Evolutionary conservation across 64 coral and sea anemone species (phyloP), one percentile per base, ranked within the genome.

Genomic region (Anthopleura sola): DNA sequence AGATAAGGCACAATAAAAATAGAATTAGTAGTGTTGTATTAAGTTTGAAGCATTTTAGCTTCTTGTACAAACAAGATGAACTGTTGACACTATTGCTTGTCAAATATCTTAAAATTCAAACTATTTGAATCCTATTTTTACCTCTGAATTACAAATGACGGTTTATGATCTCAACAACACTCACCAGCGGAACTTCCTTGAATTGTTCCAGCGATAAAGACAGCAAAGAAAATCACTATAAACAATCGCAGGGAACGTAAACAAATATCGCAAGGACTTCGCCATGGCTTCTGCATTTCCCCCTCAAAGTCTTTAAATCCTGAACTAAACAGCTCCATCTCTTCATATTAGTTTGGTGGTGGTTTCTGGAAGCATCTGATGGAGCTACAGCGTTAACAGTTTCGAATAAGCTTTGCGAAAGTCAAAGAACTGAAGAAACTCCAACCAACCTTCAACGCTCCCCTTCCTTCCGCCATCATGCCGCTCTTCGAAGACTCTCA

Each of bases 401-500:
- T 79, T 48, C 76, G 39, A 38, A 79, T 71, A 79, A 79, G 76
- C 44, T 21, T 17, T 48, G 20, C 10, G 19, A 44, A 44, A 48
- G 37, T 47, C 36, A 46, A 20, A 9, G 47, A 71, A 71, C 26
- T 71, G 28, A 71, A 71, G 29, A 28, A 71, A 16, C 28, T 71
- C 66, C 66, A 11, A 32, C 28, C 14, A 14, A 71, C 66, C 2
- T 34, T 71, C 26, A 79, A 79, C 76, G 17, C 36, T 12, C 37
- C 19, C 44, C 37, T 79, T 79, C 76, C 76, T 79, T 79, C 76
- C 76, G 76, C 76, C 76, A 79, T 79, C 44, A 46, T 79, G 36
- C 76, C 76, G 76, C 38, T n/a, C n/a, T 8, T 19, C 38, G 6
- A 18, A 19, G 18, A 23, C 37, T 13, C 32, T 79, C 76, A 79